Evolutionary conservation across 2,113 vertebrate species (phyloP).

Genomic region (Sciurus niger): DNA sequence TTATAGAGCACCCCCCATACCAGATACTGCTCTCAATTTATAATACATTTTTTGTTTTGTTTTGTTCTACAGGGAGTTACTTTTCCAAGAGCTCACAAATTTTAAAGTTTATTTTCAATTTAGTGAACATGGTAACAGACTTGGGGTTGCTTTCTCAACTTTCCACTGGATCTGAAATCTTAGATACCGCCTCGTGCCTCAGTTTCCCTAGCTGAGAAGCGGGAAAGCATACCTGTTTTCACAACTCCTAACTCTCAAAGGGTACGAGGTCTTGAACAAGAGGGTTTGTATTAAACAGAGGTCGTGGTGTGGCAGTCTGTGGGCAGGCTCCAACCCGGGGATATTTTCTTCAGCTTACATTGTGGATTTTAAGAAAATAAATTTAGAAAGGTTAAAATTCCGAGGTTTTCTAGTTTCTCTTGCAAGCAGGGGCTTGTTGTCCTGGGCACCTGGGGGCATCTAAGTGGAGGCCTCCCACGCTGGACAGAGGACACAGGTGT

Average conservation of each 20-base stretch:
- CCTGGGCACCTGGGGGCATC: not conserved
- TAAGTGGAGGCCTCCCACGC: not conserved
- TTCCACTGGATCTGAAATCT: not conserved
- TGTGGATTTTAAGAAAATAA: constrained; percentile 4
- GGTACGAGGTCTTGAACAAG: not conserved
- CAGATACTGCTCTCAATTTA: not conserved
- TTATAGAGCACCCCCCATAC: not conserved
- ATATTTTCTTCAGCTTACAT: not conserved
- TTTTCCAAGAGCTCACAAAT: not conserved
- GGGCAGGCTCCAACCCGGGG: not conserved
- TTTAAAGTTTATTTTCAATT: not conserved
- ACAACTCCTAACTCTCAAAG: not conserved
- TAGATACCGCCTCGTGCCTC: not conserved
- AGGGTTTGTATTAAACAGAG: not conserved
- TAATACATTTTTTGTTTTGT: not conserved
- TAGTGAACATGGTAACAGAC: not conserved
- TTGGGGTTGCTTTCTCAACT: not conserved
- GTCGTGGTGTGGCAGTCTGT: not conserved
- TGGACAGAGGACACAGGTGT: not conserved
- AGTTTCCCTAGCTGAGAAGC: not conserved
- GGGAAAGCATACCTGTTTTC: not conserved
- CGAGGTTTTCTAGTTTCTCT: constrained; percentile 18
- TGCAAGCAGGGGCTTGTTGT: not conserved
- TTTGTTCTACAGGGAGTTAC: not conserved
- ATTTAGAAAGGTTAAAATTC: not conserved